A percentile compares a stretch with the other conserved stretches of the same genome.
These are phyloP conservation scores for Aegypius monachus DNA, from an alignment of 2,113 vertebrate genomes.

Conservation along the genomic window DNA sequence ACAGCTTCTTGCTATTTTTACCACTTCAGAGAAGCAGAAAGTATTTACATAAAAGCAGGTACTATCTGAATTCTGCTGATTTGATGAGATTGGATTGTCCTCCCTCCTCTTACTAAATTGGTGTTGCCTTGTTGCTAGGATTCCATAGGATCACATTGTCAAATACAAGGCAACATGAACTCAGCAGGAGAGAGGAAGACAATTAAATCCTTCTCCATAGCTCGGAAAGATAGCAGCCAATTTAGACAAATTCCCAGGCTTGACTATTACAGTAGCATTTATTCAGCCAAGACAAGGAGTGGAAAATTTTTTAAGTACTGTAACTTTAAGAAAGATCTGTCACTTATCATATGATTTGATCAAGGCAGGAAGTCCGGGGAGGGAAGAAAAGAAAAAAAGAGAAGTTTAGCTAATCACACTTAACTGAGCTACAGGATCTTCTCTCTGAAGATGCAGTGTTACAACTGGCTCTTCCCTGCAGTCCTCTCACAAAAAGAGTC, in stretches of 20 bases:
- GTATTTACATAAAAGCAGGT: background rate
- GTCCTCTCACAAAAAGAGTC: background rate
- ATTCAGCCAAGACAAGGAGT: background rate
- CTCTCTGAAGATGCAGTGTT: background rate
- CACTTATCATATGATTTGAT: background rate
- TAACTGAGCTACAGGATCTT: background rate
- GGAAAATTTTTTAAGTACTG: background rate
- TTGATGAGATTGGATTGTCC: background rate
- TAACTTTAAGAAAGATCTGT: background rate
- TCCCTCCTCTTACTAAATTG: background rate
- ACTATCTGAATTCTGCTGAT: background rate
- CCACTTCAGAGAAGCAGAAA: background rate
- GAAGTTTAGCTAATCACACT: background rate
- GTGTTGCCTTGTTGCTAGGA: background rate
- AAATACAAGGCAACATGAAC: background rate
- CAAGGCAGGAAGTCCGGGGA: background rate
- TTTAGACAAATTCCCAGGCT: background rate
- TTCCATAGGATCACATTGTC: background rate
- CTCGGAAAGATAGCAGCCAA: background rate
- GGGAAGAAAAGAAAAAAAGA: background rate
- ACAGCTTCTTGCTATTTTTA: background rate
- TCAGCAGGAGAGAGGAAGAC: background rate
- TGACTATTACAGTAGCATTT: background rate
- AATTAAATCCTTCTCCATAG: background rate
- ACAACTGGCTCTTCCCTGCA: background rate